A percentile compares a stretch with the other conserved stretches of the same genome.
Evolutionary conservation across 2,113 vertebrate species (phyloP).

Genomic region (Charadrius vociferus): DNA sequence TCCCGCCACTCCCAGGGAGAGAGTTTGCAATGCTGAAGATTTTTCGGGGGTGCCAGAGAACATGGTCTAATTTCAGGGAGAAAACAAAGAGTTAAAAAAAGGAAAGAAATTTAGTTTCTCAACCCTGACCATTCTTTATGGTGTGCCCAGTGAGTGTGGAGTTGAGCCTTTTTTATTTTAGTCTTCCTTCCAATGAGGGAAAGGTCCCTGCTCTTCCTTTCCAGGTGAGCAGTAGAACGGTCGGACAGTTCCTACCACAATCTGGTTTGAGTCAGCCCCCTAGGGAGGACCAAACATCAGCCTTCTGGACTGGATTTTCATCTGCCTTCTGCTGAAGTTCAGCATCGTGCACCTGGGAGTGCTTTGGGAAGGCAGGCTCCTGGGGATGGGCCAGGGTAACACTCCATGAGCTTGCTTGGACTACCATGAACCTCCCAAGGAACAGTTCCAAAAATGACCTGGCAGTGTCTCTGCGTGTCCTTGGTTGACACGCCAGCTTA

Average conservation of each 20-base stretch:
- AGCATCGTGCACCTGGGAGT: background rate
- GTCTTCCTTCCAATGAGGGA: background rate
- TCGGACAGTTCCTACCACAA: background rate
- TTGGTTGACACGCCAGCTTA: slow-evolving; percentile 51
- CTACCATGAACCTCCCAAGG: slow-evolving; percentile 9
- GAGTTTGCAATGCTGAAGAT: background rate
- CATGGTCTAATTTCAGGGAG: background rate
- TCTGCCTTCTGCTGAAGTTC: background rate
- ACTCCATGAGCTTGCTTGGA: background rate
- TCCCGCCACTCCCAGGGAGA: accelerated
- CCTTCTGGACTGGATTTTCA: background rate
- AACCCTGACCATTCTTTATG: accelerated
- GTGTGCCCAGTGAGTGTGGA: background rate
- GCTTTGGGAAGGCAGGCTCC: background rate
- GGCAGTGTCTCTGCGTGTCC: slow-evolving; percentile 61
- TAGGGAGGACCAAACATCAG: background rate
- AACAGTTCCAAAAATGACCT: slow-evolving; percentile 67
- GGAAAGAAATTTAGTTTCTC: background rate
- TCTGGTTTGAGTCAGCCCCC: background rate
- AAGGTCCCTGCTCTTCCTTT: background rate
- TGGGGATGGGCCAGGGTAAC: background rate
- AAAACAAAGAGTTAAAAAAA: background rate
- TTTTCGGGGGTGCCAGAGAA: background rate
- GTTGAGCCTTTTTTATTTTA: background rate
- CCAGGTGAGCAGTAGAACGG: background rate